A percentile compares a stretch with the other conserved stretches of the same genome.
Evolutionary conservation across 2,797 vertebrate genomes (phyloP).

Genomic region (Coregonus sp.): DNA sequence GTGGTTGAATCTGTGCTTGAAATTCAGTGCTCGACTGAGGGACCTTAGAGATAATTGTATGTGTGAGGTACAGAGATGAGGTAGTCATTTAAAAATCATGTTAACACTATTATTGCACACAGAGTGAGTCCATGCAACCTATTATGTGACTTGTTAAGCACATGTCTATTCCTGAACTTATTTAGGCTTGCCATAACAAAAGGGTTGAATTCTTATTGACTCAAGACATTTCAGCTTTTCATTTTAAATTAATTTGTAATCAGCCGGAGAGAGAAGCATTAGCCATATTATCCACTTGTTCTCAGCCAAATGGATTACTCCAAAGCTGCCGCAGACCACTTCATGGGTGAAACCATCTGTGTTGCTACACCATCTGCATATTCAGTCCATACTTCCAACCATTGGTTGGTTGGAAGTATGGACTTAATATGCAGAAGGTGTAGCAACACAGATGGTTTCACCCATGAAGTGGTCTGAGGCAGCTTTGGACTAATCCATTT

Average conservation of each 20-base stretch:
- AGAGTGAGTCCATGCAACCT: too few relatives aligned
- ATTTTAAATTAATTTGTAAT: constrained; percentile 37
- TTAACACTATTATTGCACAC: too few relatives aligned
- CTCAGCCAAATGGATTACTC: constrained; percentile 75
- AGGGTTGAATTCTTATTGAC: too few relatives aligned
- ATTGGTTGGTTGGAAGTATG: constrained; percentile 58
- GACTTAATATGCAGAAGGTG: constrained; percentile 68
- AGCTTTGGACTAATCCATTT: constrained; percentile 77
- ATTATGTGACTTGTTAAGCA: too few relatives aligned
- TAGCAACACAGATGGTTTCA: constrained; percentile 74
- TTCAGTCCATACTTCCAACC: constrained; percentile 67
- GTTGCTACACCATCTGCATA: constrained; percentile 66
- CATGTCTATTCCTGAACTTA: too few relatives aligned
- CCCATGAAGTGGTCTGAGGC: constrained; percentile 68
- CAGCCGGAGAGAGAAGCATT: constrained; percentile 70
- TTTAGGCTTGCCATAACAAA: too few relatives aligned
- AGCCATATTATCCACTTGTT: constrained; percentile 37
- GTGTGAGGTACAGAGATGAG: too few relatives aligned
- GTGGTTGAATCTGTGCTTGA: too few relatives aligned
- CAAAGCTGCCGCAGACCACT: constrained; percentile 72
- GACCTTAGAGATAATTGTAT: too few relatives aligned
- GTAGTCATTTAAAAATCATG: too few relatives aligned
- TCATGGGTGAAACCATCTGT: constrained; percentile 75
- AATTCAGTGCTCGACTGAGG: too few relatives aligned
- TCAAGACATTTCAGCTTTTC: too few relatives aligned